Evolutionary conservation across 2,888 invertebrate genomes (phyloP), one percentile per base, ranked within the genome.

Genomic region (Pterostichus niger): DNA sequence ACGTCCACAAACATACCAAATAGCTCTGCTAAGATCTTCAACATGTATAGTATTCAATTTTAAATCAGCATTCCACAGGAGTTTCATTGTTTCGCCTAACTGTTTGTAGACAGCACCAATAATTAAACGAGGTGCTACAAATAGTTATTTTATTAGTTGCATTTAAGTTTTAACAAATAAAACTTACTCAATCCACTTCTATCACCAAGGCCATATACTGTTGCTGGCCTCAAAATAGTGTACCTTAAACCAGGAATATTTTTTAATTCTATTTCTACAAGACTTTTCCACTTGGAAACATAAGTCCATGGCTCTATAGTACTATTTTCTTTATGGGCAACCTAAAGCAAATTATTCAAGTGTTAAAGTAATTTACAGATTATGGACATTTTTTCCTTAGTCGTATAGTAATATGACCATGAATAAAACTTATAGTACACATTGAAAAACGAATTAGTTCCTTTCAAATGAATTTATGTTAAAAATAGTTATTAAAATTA

Each of bases 11-110:
- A 97, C 91, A 85, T 94, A 93, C 95, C 96, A 96, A 84, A 96
- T 92, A 0, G 97, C 97, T 80, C 94, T 92, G 88, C 94, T 96
- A n/a, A 97, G 92, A 90, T 98, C 98, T 17, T 91, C 89, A 0
- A 97, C 96, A 89, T 98, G 97, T 31, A 98, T 94, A 0, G 98
- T 98, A 90, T 97, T 96, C 91, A 97, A 93, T 88, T 94, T 94
- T 85, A 98, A 92, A 84, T 96, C 94, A 10, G 94, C 94, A 54
- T 95, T 96, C 97, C 98, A 98, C 24, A 98, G 91, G 46, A 98
- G 91, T 90, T 97, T 97, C 97, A 98, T 97, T 85, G 96, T 96
- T 90, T 98, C 97, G 49, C 94, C 94, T 40, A 97, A 91, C 88
- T 96, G 94, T 88, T 96, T 96, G 90, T 98, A 98, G 85, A 98